Conservation (phyloP, 2,113 vertebrate species). For the Ramphastos sulfuratus region DNA sequence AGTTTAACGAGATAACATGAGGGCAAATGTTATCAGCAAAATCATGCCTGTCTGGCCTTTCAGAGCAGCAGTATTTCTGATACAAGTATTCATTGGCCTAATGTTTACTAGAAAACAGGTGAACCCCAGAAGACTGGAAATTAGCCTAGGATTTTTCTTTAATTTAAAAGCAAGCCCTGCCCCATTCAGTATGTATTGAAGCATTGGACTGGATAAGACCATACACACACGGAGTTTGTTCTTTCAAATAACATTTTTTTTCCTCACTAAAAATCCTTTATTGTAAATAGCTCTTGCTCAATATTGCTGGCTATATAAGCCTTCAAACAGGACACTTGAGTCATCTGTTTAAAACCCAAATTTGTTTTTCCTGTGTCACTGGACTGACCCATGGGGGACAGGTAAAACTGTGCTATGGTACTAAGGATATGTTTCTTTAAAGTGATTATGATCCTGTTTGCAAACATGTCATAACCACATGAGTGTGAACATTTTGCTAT, state of each 20-base stretch:
- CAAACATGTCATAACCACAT: not conserved
- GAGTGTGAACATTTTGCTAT: not conserved
- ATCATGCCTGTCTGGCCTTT: fast-evolving
- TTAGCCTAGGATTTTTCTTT: not conserved
- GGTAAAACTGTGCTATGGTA: not conserved
- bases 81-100: not conserved
- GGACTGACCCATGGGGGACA: fast-evolving
- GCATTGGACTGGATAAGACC: not conserved
- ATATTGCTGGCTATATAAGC: fast-evolving
- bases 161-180: not conserved
- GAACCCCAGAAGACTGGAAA: not conserved
- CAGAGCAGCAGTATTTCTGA: not conserved
- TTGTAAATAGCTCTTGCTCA: not conserved
- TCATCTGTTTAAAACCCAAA: not conserved
- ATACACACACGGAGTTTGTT: not conserved
- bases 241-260: not conserved
- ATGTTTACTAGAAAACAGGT: not conserved
- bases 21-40: not conserved
- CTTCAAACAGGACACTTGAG: not conserved
- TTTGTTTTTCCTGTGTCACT: not conserved
- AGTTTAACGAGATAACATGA: fast-evolving
- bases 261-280: not conserved
- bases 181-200: not conserved
- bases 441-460: not conserved
- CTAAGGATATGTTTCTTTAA: not conserved